These are phyloP conservation scores for Sparus aurata DNA, from an alignment of 2,797 vertebrate genomes.

Conservation along the genomic window DNA sequence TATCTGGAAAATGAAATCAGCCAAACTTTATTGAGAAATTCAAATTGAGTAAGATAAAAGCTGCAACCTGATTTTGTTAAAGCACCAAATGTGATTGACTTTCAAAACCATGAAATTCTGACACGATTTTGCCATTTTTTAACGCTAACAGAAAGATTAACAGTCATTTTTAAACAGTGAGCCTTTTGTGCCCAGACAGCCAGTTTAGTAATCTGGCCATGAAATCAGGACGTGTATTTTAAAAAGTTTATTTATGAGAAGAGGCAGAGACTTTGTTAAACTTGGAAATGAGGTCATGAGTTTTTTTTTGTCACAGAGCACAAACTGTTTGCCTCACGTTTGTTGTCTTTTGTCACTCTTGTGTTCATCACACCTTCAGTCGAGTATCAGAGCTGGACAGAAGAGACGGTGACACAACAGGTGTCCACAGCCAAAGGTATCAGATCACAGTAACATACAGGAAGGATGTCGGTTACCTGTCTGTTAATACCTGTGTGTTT, in stretches of 20 bases:
- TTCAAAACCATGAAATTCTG: background rate
- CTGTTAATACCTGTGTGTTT: conserved; percentile 12
- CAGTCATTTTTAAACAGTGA: background rate
- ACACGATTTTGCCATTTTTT: background rate
- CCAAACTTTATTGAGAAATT: background rate
- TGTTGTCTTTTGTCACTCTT: conserved; percentile 59
- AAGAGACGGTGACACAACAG: conserved; percentile 77
- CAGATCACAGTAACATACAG: background rate
- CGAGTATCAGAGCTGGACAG: conserved; percentile 81
- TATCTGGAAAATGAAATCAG: background rate
- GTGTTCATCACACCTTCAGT: conserved; percentile 70
- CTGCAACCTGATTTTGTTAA: background rate
- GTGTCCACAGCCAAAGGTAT: conserved; percentile 79
- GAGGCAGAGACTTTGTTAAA: conserved; percentile 1
- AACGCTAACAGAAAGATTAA: background rate
- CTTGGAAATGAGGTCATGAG: conserved; percentile 18
- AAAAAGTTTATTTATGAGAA: background rate
- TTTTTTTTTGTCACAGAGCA: conserved; percentile 6
- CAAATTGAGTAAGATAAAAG: background rate
- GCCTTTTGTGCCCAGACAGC: background rate
- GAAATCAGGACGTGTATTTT: background rate
- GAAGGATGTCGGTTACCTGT: background rate
- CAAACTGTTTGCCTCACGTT: conserved; percentile 27
- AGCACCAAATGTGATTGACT: too few species aligned
- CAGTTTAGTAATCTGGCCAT: background rate